Evolutionary conservation across 2,113 vertebrate species (phyloP).

Genomic region (Chaetura pelagica): DNA sequence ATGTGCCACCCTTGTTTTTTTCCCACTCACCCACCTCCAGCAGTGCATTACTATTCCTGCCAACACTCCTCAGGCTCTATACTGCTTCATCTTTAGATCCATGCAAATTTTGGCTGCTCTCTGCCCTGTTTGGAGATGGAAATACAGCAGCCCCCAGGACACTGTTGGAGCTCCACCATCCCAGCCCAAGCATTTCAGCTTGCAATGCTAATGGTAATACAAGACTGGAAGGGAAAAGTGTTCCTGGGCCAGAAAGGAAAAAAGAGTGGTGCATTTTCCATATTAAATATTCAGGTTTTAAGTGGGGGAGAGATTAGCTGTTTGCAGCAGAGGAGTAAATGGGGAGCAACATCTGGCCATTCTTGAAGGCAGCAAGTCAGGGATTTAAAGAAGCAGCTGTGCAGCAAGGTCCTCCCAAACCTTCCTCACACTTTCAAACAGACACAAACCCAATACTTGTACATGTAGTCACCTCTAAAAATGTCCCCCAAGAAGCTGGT

Average conservation of each 20-base stretch:
- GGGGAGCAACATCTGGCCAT: background rate
- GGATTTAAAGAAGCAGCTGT: background rate
- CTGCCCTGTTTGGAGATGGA: background rate
- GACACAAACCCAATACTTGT: background rate
- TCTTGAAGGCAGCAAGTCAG: background rate
- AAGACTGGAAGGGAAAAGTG: background rate
- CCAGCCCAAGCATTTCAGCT: background rate
- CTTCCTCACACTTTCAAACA: background rate
- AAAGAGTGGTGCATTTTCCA: background rate
- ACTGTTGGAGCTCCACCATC: background rate
- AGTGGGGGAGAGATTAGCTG: background rate
- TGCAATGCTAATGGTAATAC: slow-evolving; percentile 58
- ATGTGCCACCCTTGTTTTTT: fast-evolving
- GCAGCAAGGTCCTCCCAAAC: background rate
- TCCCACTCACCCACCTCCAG: background rate
- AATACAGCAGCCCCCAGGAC: background rate
- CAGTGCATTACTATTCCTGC: background rate
- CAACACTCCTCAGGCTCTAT: background rate
- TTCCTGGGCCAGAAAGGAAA: background rate
- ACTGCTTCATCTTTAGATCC: background rate
- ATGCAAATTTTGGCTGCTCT: background rate
- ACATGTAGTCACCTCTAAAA: background rate
- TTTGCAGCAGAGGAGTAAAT: background rate
- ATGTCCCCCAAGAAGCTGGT: background rate
- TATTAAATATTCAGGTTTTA: slow-evolving; percentile 47